These are phyloP conservation scores for Thera obeliscata DNA, from an alignment of 2,888 invertebrate genomes.

Conservation along the genomic window DNA sequence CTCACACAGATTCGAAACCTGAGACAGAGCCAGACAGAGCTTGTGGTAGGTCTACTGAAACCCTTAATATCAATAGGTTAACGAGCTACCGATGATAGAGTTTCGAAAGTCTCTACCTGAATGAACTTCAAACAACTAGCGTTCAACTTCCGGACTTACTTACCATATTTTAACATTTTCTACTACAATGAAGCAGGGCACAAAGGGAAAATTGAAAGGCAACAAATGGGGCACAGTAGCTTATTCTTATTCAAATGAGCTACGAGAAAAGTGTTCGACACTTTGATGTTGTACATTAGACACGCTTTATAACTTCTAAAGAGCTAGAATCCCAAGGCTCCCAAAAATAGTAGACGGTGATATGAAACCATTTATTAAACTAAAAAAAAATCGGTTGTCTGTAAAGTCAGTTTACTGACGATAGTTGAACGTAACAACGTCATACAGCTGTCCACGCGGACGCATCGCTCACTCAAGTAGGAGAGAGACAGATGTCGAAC, in stretches of 20 bases:
- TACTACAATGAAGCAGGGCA: constrained; percentile 56
- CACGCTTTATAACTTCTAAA: constrained; percentile 45
- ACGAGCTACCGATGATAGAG: constrained; percentile 42
- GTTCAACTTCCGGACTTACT: constrained; percentile 64
- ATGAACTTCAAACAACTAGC: constrained; percentile 54
- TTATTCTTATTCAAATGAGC: constrained; percentile 80
- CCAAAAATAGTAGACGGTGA: constrained; percentile 10
- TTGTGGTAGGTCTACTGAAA: not conserved
- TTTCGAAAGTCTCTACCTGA: constrained; percentile 36
- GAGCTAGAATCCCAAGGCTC: constrained; percentile 13
- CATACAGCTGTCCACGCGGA: no score
- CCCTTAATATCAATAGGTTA: constrained; percentile 1
- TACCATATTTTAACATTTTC: constrained; percentile 79
- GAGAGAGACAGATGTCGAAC: no score
- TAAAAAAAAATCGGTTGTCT: not conserved
- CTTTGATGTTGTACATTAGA: constrained; percentile 65
- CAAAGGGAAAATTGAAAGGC: constrained; percentile 75
- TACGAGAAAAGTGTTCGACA: constrained; percentile 69
- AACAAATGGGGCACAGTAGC: constrained; percentile 68
- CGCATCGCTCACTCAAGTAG: no score
- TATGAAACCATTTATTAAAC: constrained; percentile 19
- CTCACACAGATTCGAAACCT: no score
- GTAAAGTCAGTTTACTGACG: no score
- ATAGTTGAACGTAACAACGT: no score
- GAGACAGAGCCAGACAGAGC: no score